Evolutionary conservation across 2,888 invertebrate genomes (phyloP), one percentile per base, ranked within the genome.

Genomic region (Hanleya hanleyi): DNA sequence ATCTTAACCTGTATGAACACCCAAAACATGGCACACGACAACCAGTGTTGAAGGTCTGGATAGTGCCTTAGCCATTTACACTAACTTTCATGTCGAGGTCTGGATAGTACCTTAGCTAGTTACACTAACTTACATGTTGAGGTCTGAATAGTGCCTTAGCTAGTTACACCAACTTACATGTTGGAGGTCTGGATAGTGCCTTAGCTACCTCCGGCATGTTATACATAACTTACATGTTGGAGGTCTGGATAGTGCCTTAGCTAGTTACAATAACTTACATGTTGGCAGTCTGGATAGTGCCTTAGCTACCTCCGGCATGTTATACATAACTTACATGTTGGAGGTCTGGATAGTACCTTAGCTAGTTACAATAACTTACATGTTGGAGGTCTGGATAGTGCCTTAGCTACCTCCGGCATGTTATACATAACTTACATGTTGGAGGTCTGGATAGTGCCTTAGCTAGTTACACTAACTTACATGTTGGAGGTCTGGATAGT

Each of bases 21-120:
- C n/a, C n/a, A n/a, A n/a, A n/a, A n/a, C n/a, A n/a, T n/a, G n/a
- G n/a, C n/a, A n/a, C n/a, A n/a, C n/a, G n/a, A n/a, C n/a, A n/a
- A n/a, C n/a, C n/a, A n/a, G n/a, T 66, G 98, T 98, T 81, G 99
- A 97, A 41, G 99, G 99, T 84, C 99, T 94, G 79, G 97, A 96
- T 76, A 99, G 94, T 77, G 99, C 97, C 92, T 99, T 98, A 67
- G 99, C 99, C 79, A 99, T 97, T 83, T 99, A 99, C 75, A 95
- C 94, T 99, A 99, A 99, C 92, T 99, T 99, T 85, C 98, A 98
- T 90, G 99, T n/a, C n/a, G n/a, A n/a, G n/a, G n/a, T n/a, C n/a
- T n/a, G n/a, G n/a, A n/a, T n/a, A n/a, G n/a, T n/a, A n/a, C n/a
- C n/a, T n/a, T n/a, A n/a, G n/a, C n/a, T n/a, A n/a, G n/a, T n/a